Conservation (phyloP, 2,113 vertebrate genomes). For the Sus scrofa region T2T-Sscrofa CM000830.6:73505001-73505500, state of each 20-base stretch:
- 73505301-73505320: neutral
- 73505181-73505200: neutral
- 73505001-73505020: neutral
- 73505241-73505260: neutral
- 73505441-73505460: neutral
- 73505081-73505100: neutral
- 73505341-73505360: neutral
- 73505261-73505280: neutral
- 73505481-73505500: neutral
- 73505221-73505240: neutral
- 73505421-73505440: neutral
- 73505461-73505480: neutral
- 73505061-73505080: neutral
- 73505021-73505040: no score
- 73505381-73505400: neutral
- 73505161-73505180: neutral
- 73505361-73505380: neutral
- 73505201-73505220: neutral
- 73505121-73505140: neutral
- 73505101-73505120: neutral
- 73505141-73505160: neutral
- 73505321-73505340: neutral
- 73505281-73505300: neutral
- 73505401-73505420: neutral
- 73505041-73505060: neutral